These are phyloP conservation scores for Phoenicopterus ruber DNA, from an alignment of 2,113 vertebrate genomes.

Conservation along the genomic window DNA sequence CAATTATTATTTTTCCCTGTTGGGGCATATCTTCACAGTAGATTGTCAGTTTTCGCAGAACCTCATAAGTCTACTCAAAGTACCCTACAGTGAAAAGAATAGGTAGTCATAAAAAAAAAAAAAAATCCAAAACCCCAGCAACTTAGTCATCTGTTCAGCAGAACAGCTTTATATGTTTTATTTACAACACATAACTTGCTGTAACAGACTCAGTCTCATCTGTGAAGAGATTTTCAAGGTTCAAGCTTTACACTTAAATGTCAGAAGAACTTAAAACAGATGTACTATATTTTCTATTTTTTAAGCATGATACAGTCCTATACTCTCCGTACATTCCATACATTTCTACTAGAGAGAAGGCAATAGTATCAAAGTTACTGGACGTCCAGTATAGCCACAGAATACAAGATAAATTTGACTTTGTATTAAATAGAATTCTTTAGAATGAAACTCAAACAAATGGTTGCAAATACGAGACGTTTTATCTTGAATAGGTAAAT, in stretches of 20 bases:
- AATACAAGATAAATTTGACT: neutral
- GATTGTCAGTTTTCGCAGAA: neutral
- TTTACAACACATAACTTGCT: neutral
- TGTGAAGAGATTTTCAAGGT: constrained; percentile 1
- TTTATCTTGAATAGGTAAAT: neutral
- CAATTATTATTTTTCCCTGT: neutral
- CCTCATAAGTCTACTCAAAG: neutral
- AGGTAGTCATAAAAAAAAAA: neutral
- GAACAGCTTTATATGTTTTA: neutral
- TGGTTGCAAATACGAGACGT: neutral
- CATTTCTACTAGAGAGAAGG: neutral
- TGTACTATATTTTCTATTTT: neutral
- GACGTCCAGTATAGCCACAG: rapidly evolving
- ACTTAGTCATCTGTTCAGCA: neutral
- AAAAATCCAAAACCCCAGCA: neutral
- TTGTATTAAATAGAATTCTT: neutral
- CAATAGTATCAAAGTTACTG: neutral
- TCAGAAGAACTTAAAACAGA: constrained; percentile 6
- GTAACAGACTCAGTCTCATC: neutral
- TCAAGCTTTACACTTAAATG: neutral
- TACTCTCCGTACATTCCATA: neutral
- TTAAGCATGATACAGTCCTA: neutral
- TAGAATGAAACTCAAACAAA: neutral
- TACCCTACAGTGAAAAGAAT: neutral
- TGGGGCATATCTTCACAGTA: neutral